Conservation (phyloP, 2,888 invertebrate genomes). For the Prosopocoilus inquinatus region DNA sequence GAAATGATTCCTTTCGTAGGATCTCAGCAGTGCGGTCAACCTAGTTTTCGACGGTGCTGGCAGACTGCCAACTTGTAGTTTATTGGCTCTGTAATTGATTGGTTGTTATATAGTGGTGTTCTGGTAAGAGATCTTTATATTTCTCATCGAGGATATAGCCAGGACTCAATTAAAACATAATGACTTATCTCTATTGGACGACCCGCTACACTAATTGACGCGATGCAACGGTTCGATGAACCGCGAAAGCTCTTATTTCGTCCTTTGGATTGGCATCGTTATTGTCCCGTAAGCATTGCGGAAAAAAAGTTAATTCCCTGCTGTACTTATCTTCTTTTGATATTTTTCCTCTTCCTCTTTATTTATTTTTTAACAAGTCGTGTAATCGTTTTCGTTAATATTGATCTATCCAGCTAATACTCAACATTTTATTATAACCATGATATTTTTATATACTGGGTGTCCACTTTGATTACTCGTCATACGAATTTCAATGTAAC, state of each 20-base stretch:
- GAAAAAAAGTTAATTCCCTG: too few species aligned
- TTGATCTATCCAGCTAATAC: too few species aligned
- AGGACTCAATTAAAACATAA: conserved; percentile 15
- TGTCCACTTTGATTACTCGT: too few species aligned
- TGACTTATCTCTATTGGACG: conserved; percentile 9
- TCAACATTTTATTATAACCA: too few species aligned
- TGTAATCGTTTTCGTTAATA: too few species aligned
- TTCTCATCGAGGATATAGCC: neutral
- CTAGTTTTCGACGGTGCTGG: neutral
- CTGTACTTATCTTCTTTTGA: too few species aligned
- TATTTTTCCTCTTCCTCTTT: too few species aligned
- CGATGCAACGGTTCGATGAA: neutral
- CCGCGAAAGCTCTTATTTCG: neutral
- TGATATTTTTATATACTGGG: too few species aligned
- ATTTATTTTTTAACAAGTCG: too few species aligned
- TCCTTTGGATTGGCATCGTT: neutral
- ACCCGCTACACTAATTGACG: neutral
- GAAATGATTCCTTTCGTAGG: too few species aligned
- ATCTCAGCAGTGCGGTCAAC: neutral
- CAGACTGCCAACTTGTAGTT: neutral
- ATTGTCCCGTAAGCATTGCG: too few species aligned
- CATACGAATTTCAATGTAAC: too few species aligned
- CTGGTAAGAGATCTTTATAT: conserved; percentile 1
- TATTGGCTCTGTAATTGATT: conserved; percentile 4
- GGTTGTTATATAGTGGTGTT: neutral